Conservation (phyloP, 2,888 invertebrate species). For the Uloborus plumipes region DNA sequence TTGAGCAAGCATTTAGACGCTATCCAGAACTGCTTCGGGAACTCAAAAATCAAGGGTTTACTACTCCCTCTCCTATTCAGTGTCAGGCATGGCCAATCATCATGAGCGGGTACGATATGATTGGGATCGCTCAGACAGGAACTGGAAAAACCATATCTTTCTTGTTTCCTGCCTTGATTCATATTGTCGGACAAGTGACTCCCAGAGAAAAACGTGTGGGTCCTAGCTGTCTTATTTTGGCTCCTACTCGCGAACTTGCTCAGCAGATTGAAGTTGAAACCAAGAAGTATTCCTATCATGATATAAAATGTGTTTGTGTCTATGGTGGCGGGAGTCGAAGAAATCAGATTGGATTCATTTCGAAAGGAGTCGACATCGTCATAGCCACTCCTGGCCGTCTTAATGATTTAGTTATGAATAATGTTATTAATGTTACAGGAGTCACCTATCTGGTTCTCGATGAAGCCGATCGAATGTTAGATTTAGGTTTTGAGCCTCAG, state of each 20-base stretch:
- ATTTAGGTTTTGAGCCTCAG: slow-evolving; percentile 76
- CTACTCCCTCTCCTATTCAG: slow-evolving; percentile 90
- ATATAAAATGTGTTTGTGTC: slow-evolving; percentile 88
- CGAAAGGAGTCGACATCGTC: slow-evolving; percentile 90
- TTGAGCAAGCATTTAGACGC: slow-evolving; percentile 84
- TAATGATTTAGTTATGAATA: slow-evolving; percentile 86
- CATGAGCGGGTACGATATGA: slow-evolving; percentile 89
- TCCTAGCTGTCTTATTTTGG: slow-evolving; percentile 88
- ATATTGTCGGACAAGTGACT: slow-evolving; percentile 86
- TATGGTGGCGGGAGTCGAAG: slow-evolving; percentile 90
- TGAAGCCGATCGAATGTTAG: slow-evolving; percentile 83
- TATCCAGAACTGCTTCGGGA: slow-evolving; percentile 88
- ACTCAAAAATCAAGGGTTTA: slow-evolving; percentile 85
- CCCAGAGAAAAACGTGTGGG: slow-evolving; percentile 82
- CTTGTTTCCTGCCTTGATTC: slow-evolving; percentile 90
- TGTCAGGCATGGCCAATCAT: slow-evolving; percentile 95
- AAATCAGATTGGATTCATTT: slow-evolving; percentile 82
- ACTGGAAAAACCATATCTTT: slow-evolving; percentile 94
- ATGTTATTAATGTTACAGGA: slow-evolving; percentile 79
- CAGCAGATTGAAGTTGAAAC: slow-evolving; percentile 93
- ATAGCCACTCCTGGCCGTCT: slow-evolving; percentile 95
- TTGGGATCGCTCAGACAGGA: slow-evolving; percentile 91
- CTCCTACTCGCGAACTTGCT: slow-evolving; percentile 93
- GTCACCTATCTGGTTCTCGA: slow-evolving; percentile 92
- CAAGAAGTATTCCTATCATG: slow-evolving; percentile 87